Conservation (phyloP, 2,888 invertebrate species). For the Chironomus tentans region DNA sequence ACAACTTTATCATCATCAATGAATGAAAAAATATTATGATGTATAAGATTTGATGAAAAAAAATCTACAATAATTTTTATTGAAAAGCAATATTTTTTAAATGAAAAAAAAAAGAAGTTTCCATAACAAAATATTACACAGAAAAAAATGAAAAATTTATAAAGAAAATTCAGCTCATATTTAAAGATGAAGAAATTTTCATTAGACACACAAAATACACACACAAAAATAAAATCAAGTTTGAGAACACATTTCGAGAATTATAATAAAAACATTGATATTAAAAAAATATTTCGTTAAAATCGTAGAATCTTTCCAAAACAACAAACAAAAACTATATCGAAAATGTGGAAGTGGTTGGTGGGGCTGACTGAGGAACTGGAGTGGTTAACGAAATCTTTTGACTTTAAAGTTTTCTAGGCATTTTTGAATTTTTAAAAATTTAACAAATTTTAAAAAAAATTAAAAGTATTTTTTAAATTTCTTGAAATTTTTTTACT, state of each 20-base stretch:
- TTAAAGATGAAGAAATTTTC: background rate
- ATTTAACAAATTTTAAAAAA: no score
- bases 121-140: background rate
- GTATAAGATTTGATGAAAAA: background rate
- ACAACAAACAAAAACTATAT: no score
- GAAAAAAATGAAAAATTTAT: background rate
- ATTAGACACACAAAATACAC: background rate
- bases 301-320: no score
- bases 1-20: conserved; percentile 31
- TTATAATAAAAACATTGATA: background rate
- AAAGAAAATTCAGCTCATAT: background rate
- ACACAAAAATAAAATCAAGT: background rate
- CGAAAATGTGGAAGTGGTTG: no score
- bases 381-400: no score
- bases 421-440: no score
- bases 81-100: conserved; percentile 27
- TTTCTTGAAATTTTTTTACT: no score
- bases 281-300: background rate
- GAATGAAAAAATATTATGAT: conserved; percentile 27
- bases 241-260: background rate
- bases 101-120: background rate
- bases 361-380: no score
- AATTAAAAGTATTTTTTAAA: no score
- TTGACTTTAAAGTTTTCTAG: no score
- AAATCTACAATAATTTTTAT: conserved; percentile 27